A percentile compares a stretch with the other conserved stretches of the same genome.
Evolutionary conservation across 2,888 invertebrate genomes (phyloP).

Genomic region (Volucella inanis): DNA sequence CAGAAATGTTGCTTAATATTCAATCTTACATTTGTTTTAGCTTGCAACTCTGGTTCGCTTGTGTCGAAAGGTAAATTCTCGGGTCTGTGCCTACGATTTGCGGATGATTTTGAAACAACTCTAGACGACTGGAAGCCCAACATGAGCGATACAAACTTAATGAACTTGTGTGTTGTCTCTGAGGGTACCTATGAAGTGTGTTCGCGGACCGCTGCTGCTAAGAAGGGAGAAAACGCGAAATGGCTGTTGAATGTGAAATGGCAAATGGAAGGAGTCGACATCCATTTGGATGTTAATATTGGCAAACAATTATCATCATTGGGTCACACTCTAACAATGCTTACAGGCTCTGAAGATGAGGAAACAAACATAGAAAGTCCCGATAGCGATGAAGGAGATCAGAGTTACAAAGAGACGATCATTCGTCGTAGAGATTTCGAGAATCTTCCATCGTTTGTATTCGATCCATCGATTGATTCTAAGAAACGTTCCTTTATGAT

Average conservation of each 20-base stretch:
- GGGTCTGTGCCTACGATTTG: conserved; percentile 96
- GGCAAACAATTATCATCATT: conserved; percentile 97
- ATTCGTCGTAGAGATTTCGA: conserved; percentile 88
- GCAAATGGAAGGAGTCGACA: conserved; percentile 99
- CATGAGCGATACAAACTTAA: conserved; percentile 89
- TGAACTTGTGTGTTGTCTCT: conserved; percentile 98
- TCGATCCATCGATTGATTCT: conserved; percentile 91
- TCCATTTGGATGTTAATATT: conserved; percentile 97
- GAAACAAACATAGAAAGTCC: conserved; percentile 87
- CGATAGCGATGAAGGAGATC: conserved; percentile 91
- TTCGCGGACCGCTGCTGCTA: conserved; percentile 92
- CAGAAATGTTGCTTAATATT: no score
- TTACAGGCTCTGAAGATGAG: conserved; percentile 95
- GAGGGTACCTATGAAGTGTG: conserved; percentile 98
- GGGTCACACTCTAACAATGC: conserved; percentile 96
- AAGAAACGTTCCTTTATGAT: conserved; percentile 95
- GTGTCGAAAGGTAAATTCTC: conserved; percentile 96
- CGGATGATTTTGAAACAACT: conserved; percentile 98
- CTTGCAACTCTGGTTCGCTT: conserved; percentile 97
- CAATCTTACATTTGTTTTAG: conserved; percentile 81
- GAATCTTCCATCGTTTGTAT: conserved; percentile 91
- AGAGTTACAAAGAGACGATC: conserved; percentile 85
- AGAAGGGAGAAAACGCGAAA: conserved; percentile 95
- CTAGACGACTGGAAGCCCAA: conserved; percentile 99
- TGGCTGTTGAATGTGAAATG: conserved; percentile 99